Conservation (phyloP, 2,113 vertebrate genomes). For the Rhadina sibilatrix region DNA sequence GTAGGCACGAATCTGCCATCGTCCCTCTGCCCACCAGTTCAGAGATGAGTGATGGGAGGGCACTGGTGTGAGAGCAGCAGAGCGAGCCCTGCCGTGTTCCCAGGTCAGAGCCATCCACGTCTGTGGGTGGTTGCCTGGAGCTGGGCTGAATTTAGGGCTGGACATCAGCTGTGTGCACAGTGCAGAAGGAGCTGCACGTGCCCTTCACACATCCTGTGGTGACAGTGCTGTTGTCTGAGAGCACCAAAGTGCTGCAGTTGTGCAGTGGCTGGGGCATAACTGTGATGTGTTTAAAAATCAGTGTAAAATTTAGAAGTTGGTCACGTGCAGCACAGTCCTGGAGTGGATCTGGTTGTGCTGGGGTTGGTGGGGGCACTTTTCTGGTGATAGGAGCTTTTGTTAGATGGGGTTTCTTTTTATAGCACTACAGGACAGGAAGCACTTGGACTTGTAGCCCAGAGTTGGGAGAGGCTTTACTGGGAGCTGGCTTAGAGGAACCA, state of each 20-base stretch:
- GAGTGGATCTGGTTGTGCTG: neutral
- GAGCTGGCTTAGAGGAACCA: neutral
- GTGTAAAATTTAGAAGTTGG: neutral
- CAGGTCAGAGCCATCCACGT: rapidly evolving
- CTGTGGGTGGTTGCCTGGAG: neutral
- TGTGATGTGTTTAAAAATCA: neutral
- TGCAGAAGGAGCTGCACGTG: neutral
- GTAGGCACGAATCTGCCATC: neutral
- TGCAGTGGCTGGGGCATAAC: neutral
- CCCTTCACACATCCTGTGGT: rapidly evolving
- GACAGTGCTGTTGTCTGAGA: neutral
- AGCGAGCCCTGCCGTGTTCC: neutral
- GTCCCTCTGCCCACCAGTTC: neutral
- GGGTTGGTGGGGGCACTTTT: neutral
- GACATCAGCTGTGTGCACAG: neutral
- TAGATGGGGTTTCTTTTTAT: neutral
- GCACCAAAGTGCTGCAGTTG: neutral
- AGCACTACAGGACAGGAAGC: neutral
- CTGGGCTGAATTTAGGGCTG: neutral
- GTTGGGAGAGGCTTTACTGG: neutral
- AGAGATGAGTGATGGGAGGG: neutral
- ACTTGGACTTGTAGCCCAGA: neutral
- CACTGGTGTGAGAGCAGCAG: neutral
- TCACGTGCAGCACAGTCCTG: neutral
- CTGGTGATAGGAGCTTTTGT: neutral